These are phyloP conservation scores for Pseudomugil gertrudae DNA, from an alignment of 2,797 vertebrate species.

Conservation along the genomic window DNA sequence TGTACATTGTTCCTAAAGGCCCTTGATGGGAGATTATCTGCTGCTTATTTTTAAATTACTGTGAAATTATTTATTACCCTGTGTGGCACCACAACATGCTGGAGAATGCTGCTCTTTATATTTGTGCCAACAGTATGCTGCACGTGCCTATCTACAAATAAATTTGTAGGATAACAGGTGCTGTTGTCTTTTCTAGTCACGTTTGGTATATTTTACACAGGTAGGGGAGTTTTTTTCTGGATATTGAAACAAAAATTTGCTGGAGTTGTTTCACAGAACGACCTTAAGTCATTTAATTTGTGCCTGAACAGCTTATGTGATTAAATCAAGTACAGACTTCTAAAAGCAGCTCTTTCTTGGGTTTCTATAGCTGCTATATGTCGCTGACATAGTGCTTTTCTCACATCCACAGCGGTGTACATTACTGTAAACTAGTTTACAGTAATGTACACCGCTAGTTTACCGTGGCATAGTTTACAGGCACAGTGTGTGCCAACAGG, in stretches of 20 bases:
- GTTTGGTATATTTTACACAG: background rate
- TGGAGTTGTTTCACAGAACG: too few relatives aligned
- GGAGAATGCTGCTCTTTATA: background rate
- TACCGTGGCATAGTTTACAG: background rate
- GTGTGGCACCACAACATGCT: background rate
- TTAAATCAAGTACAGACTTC: background rate
- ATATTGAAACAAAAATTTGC: background rate
- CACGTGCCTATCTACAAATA: background rate
- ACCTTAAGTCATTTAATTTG: too few relatives aligned
- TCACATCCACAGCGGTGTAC: too few relatives aligned
- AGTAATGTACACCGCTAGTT: too few relatives aligned
- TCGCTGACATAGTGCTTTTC: background rate
- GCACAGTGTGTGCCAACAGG: background rate
- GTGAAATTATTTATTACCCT: conserved; percentile 24
- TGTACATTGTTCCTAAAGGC: background rate
- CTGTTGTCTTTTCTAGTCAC: background rate
- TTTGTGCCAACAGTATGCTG: conserved; percentile 8
- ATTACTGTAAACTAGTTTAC: background rate
- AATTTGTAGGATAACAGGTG: background rate
- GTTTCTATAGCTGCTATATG: background rate
- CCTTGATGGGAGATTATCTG: conserved; percentile 4
- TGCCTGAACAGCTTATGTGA: background rate
- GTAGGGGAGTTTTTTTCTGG: too few relatives aligned
- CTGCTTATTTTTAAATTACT: conserved; percentile 14
- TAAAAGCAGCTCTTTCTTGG: background rate